Percentiles rank a stretch among this genome's conserved stretches.
phyloP scores from a whole-genome alignment of 1,140 invertebrate species.

The Pseudomyrmex dendroicus region DNA sequence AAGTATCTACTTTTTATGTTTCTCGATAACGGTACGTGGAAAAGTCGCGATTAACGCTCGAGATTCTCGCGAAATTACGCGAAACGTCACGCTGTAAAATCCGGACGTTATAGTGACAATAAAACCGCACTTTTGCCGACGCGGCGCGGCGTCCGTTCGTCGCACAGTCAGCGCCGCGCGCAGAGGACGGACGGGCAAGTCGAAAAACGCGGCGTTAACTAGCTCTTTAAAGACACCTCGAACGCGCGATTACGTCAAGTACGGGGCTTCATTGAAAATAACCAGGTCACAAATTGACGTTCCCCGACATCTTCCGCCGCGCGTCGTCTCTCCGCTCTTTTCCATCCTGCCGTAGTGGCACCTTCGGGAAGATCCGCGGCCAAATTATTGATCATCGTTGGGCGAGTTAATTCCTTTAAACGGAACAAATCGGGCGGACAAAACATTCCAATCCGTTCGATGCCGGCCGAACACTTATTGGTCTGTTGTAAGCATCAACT shows the following conservation, averaged over 20 bases:
- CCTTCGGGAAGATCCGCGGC: slow-evolving; percentile 24
- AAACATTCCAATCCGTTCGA: slow-evolving; percentile 66
- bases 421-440: slow-evolving; percentile 69
- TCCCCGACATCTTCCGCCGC: slow-evolving; percentile 14
- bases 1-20: slow-evolving; percentile 20
- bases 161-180: neutral
- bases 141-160: neutral
- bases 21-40: slow-evolving; percentile 1
- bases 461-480: slow-evolving; percentile 27
- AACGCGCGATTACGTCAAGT: slow-evolving; percentile 72
- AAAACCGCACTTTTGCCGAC: slow-evolving; percentile 29
- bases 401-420: slow-evolving; percentile 68
- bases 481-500: neutral
- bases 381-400: slow-evolving; percentile 75
- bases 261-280: slow-evolving; percentile 77
- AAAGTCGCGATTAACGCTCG: slow-evolving; percentile 22
- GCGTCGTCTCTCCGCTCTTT: neutral
- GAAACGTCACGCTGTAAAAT: slow-evolving; percentile 44
- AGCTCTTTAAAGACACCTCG: slow-evolving; percentile 74
- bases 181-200: neutral
- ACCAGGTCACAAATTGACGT: slow-evolving; percentile 76
- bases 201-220: slow-evolving; percentile 70
- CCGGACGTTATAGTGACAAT: slow-evolving; percentile 34
- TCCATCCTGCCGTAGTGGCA: slow-evolving; percentile 36
- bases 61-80: slow-evolving; percentile 32